Evolutionary conservation across 2,888 invertebrate species (phyloP).

Genomic region (Scaptomyza reducta): DNA sequence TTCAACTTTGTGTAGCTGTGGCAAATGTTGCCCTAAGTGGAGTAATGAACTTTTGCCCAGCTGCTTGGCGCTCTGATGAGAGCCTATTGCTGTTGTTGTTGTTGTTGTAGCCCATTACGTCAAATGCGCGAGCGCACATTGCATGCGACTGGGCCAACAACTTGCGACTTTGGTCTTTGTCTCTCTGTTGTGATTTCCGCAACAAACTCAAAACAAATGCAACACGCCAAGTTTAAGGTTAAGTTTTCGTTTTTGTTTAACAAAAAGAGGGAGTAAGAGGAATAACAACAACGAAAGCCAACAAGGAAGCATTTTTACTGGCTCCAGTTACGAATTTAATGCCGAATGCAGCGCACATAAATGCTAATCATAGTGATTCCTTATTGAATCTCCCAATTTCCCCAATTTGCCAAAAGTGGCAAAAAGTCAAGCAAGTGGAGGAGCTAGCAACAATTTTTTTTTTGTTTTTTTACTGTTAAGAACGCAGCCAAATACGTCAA

Average conservation of each 20-base stretch:
- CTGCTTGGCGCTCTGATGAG: constrained; percentile 31
- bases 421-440: constrained; percentile 37
- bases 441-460: constrained; percentile 30
- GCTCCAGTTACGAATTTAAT: constrained; percentile 51
- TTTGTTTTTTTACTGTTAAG: constrained; percentile 61
- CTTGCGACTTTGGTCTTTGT: constrained; percentile 33
- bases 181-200: constrained; percentile 34
- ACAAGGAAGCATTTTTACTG: constrained; percentile 65
- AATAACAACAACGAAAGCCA: constrained; percentile 18
- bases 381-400: constrained; percentile 71
- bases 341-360: constrained; percentile 54
- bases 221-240: constrained; percentile 71
- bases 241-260: constrained; percentile 73
- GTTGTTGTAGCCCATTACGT: constrained; percentile 67
- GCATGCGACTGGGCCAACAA: constrained; percentile 67
- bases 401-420: constrained; percentile 42
- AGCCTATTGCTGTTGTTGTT: constrained; percentile 17
- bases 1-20: constrained; percentile 67
- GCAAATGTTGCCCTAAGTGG: constrained; percentile 68
- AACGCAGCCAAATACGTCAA: constrained; percentile 63
- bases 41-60: constrained; percentile 74
- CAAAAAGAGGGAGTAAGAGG: constrained; percentile 14
- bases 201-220: constrained; percentile 40
- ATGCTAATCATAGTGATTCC: constrained; percentile 79
- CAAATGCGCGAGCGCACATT: constrained; percentile 66